Conservation (phyloP, 2,888 invertebrate species). For the Unio pictorum region DNA sequence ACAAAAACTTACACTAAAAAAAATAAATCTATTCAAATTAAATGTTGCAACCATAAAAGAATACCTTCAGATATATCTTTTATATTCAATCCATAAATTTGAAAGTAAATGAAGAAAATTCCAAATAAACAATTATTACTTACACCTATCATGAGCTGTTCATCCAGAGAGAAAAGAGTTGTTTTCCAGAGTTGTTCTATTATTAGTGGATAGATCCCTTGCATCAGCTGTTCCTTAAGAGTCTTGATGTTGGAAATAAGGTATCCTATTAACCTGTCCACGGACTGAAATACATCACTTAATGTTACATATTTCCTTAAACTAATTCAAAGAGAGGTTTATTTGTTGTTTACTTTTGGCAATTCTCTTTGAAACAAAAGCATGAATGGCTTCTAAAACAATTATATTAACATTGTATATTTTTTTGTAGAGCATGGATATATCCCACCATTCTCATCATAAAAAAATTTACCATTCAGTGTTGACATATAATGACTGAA, state of each 20-base stretch:
- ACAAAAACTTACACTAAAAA: too few relatives aligned
- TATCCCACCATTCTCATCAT: too few relatives aligned
- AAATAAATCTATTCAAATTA: too few relatives aligned
- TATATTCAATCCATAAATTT: not conserved
- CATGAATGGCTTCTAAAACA: too few relatives aligned
- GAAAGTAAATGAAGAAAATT: not conserved
- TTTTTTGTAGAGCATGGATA: too few relatives aligned
- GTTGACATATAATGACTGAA: too few relatives aligned
- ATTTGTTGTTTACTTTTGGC: not conserved
- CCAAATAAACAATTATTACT: slow-evolving; percentile 8
- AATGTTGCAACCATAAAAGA: too few relatives aligned
- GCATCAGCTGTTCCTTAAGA: slow-evolving; percentile 54
- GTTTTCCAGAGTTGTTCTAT: slow-evolving; percentile 59
- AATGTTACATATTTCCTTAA: not conserved
- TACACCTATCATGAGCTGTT: slow-evolving; percentile 57
- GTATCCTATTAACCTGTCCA: slow-evolving; percentile 59
- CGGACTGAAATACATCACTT: slow-evolving; percentile 44
- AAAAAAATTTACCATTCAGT: too few relatives aligned
- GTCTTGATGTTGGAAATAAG: slow-evolving; percentile 58
- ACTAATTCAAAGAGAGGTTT: not conserved
- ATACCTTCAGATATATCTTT: not conserved
- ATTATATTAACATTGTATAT: too few relatives aligned
- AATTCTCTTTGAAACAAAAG: too few relatives aligned
- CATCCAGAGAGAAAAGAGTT: slow-evolving; percentile 40
- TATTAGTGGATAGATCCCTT: slow-evolving; percentile 57